phyloP scores from a whole-genome alignment of 2,888 invertebrate genomes.

The Phortica magna region DNA sequence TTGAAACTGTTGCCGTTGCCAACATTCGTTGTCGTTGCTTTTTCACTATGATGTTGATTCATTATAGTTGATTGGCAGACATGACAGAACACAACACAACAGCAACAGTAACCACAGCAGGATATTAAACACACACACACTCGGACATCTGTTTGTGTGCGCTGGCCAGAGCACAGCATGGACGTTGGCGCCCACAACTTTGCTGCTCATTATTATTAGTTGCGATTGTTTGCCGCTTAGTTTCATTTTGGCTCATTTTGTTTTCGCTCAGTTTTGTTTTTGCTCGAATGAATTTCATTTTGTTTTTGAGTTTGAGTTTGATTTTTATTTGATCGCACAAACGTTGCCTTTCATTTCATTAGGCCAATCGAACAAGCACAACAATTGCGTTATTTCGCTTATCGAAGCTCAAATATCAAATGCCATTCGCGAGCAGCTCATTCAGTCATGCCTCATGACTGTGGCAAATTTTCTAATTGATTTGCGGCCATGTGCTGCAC shows the following conservation, averaged over 20 bases:
- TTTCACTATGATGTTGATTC: constrained; percentile 62
- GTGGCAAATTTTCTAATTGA: constrained; percentile 55
- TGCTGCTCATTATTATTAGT: constrained; percentile 50
- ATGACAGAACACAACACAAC: constrained; percentile 39
- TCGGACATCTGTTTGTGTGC: background rate
- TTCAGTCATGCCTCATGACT: constrained; percentile 20
- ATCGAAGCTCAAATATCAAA: too few species aligned
- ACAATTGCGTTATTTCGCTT: too few species aligned
- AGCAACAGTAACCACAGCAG: constrained; percentile 11
- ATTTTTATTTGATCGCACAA: too few species aligned
- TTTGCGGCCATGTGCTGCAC: constrained; percentile 52
- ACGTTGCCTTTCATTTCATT: too few species aligned
- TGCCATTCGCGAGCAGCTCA: constrained; percentile 37
- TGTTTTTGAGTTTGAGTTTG: background rate
- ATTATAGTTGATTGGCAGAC: constrained; percentile 67
- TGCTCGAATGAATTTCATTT: background rate
- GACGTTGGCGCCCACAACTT: constrained; percentile 26
- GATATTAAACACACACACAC: constrained; percentile 20
- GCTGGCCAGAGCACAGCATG: background rate
- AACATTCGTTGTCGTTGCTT: constrained; percentile 48
- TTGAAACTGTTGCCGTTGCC: background rate
- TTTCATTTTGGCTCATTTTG: background rate
- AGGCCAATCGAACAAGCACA: too few species aligned
- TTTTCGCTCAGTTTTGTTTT: background rate
- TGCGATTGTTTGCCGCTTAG: constrained; percentile 14